phyloP scores from a whole-genome alignment of 2,113 vertebrate species.

The Condylura cristata region DNA sequence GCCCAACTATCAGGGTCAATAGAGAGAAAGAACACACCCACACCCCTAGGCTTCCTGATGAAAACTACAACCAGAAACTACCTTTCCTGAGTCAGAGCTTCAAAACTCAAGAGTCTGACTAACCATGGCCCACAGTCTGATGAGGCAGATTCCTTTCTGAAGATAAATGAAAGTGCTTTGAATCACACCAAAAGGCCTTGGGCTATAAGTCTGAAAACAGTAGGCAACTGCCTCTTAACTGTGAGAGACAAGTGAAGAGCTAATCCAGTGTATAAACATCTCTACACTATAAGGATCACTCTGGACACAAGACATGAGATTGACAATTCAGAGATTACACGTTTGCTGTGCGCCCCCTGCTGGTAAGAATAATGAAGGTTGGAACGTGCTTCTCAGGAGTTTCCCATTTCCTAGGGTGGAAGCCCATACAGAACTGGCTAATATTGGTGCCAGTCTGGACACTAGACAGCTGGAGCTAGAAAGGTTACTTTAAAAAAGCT shows the following conservation, averaged over 20 bases:
- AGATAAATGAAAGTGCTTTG: constrained; percentile 9
- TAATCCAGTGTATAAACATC: constrained; percentile 21
- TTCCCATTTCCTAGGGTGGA: constrained; percentile 36
- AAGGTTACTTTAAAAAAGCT: not conserved
- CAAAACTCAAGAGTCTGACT: not conserved
- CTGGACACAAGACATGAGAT: not conserved
- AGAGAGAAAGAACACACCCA: too few relatives aligned
- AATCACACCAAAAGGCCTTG: not conserved
- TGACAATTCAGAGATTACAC: not conserved
- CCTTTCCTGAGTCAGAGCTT: constrained; percentile 23
- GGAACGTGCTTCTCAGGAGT: not conserved
- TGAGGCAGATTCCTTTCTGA: not conserved
- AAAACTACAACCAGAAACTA: constrained; percentile 40
- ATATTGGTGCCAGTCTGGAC: not conserved
- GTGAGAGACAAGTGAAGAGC: constrained; percentile 2
- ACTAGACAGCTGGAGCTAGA: not conserved
- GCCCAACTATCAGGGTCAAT: not conserved
- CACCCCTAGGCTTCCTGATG: not conserved
- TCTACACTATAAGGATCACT: not conserved
- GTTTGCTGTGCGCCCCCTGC: constrained; percentile 49
- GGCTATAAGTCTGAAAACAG: constrained; percentile 5
- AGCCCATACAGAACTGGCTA: too few relatives aligned
- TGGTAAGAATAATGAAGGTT: constrained; percentile 50
- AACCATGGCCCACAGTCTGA: not conserved
- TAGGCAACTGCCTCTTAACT: constrained; percentile 51